Evolutionary conservation across 1,140 invertebrate species (phyloP).

Genomic region (Drosophila persimilis): DNA sequence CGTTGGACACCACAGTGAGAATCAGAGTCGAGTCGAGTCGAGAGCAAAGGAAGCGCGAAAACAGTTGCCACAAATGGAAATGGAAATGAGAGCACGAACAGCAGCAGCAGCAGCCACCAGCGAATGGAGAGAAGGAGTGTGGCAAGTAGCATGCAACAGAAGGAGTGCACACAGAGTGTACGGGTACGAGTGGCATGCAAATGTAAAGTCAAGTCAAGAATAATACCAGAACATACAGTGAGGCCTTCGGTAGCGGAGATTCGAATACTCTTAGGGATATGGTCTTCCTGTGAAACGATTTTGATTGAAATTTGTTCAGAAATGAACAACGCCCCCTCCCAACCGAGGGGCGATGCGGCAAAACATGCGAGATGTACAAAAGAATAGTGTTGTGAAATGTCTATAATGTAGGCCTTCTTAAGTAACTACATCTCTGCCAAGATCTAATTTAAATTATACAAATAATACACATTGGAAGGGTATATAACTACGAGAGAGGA

Average conservation of each 20-base stretch:
- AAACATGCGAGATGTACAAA: no score
- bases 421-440: no score
- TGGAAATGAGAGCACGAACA: conserved; percentile 31
- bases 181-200: conserved; percentile 64
- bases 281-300: no score
- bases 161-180: neutral
- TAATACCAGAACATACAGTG: conserved; percentile 28
- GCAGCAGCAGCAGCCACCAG: conserved; percentile 15
- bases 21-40: neutral
- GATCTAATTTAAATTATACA: no score
- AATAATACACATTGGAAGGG: no score
- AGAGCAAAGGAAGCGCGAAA: conserved; percentile 24
- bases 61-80: conserved; percentile 35
- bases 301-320: no score
- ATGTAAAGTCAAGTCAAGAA: conserved; percentile 63
- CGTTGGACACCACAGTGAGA: neutral
- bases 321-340: no score
- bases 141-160: conserved; percentile 21
- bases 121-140: conserved; percentile 12
- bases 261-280: neutral
- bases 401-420: no score
- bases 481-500: no score
- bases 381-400: no score
- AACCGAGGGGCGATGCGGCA: no score
- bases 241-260: neutral